Conservation (phyloP, 2,113 vertebrate genomes). For the Brachirus orientalis region DNA sequence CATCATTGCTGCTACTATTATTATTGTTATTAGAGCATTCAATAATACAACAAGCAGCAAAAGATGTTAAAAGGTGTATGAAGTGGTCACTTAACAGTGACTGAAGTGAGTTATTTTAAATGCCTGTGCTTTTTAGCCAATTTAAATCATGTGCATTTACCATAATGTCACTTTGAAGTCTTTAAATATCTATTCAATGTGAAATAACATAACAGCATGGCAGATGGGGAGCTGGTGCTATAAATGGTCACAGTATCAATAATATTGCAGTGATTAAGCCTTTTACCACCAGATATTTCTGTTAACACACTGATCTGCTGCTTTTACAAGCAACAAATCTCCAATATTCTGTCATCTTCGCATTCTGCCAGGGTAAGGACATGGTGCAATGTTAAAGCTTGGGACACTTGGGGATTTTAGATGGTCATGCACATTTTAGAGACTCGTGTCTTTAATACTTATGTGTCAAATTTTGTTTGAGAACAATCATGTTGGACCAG, state of each 20-base stretch:
- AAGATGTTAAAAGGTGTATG: background rate
- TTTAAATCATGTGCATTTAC: no score
- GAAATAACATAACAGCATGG: background rate
- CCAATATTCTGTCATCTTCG: no score
- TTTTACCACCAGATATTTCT: background rate
- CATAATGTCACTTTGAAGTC: background rate
- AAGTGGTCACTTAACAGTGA: background rate
- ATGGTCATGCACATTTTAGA: no score
- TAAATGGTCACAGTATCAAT: background rate
- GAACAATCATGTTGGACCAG: no score
- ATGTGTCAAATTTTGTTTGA: no score
- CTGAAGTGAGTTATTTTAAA: background rate
- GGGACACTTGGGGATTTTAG: no score
- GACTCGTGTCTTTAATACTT: no score
- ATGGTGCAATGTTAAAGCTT: no score
- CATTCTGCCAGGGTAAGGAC: no score
- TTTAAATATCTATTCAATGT: background rate
- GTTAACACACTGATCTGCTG: background rate
- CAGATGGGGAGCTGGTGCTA: background rate
- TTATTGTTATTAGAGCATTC: background rate
- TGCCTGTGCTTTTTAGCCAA: no score
- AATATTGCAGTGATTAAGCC: background rate
- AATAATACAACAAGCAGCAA: background rate
- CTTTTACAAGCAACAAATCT: no score
- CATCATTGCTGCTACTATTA: no score